Conservation (phyloP, 2,797 vertebrate species). For the Linurgus olivaceus region DNA sequence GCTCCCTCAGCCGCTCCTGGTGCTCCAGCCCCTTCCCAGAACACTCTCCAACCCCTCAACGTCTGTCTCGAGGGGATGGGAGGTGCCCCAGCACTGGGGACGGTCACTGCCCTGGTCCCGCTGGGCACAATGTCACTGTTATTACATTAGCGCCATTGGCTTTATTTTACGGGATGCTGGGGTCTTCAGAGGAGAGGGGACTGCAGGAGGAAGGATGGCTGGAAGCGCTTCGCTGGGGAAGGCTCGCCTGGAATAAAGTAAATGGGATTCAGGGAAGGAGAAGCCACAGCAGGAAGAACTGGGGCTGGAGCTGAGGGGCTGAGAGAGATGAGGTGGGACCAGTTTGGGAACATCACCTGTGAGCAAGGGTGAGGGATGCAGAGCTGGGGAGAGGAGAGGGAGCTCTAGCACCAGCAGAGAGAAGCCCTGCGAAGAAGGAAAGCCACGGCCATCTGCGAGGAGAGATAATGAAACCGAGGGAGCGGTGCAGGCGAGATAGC, state of each 20-base stretch:
- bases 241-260: background rate
- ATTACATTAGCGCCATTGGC: too few species aligned
- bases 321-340: too few species aligned
- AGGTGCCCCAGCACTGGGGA: background rate
- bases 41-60: background rate
- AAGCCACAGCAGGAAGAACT: background rate
- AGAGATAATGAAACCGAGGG: background rate
- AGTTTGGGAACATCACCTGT: background rate
- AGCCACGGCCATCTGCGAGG: background rate
- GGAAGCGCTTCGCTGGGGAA: background rate
- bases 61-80: background rate
- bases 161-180: background rate
- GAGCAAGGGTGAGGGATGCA: background rate
- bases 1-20: background rate
- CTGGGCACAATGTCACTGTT: background rate
- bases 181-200: background rate
- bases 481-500: background rate
- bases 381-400: background rate
- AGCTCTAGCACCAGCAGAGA: background rate
- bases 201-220: rapidly evolving
- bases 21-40: background rate
- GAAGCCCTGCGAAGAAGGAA: background rate
- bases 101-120: too few species aligned
- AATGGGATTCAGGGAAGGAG: background rate
- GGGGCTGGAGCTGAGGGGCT: background rate